phyloP scores from a whole-genome alignment of 2,888 invertebrate species.

The Mylabris sibirica region DNA sequence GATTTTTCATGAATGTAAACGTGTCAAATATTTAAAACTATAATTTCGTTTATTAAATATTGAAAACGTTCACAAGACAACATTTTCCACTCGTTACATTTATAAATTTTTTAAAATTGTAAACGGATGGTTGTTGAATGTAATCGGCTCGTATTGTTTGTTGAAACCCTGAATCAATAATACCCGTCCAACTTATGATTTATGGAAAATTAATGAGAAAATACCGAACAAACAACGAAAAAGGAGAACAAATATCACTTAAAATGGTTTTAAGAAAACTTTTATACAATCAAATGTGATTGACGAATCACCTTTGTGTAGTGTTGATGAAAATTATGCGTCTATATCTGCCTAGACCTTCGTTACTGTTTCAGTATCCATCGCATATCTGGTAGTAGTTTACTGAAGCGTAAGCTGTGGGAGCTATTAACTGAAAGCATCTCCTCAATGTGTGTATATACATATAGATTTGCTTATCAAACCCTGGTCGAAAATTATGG shows the following conservation, averaged over 20 bases:
- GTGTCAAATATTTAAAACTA: neutral
- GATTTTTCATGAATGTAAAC: neutral
- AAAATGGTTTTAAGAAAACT: neutral
- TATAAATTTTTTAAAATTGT: neutral
- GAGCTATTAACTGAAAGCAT: neutral
- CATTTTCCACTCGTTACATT: neutral
- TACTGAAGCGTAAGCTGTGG: slow-evolving; percentile 1
- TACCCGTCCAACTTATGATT: neutral
- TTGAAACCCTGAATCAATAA: slow-evolving; percentile 2
- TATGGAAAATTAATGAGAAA: neutral
- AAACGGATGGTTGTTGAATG: neutral
- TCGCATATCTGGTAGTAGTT: neutral
- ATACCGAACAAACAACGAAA: neutral
- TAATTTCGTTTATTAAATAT: neutral
- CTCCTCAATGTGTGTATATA: neutral
- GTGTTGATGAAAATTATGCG: neutral
- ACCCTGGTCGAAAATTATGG: neutral
- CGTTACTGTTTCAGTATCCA: neutral
- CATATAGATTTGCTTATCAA: neutral
- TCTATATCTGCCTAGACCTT: neutral
- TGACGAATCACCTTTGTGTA: neutral
- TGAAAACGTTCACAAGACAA: neutral
- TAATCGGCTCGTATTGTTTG: neutral
- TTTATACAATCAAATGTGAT: neutral
- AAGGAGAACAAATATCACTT: neutral